Base-by-base conservation (phyloP, 2,797 vertebrate genomes). In the Delichon dasypus region DNA sequence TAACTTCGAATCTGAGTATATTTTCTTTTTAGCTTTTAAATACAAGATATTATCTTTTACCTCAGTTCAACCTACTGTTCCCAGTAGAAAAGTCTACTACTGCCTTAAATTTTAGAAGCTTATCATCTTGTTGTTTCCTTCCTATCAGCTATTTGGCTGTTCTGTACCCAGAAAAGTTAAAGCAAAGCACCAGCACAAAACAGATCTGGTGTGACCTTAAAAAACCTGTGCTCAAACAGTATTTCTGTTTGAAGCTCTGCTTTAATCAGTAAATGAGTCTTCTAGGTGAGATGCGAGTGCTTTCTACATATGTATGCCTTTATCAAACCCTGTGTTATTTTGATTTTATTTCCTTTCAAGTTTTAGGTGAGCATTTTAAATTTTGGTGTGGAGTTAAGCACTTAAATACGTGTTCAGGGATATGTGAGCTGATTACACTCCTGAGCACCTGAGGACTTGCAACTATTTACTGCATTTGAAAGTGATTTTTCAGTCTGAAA, bases 1-100 rank as follows among this genome's bases (percentile, higher is more conserved):
- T 58, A 64, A 61, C 68, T 95, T 95, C 48, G 67, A 88, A 94
- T 88, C 55, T 84, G 66, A 40, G 29, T 55, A 7, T 67, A 64
- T 86, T 93, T 96, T 75, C 70, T 40, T 68, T 93, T 55, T 67
- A 75, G 26, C 67, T 95, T 90, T 87, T 80, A 38, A 94, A 70
- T 58, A 1, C 45, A 67, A 80, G 65, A 94, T 93, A 78, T 2
- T 67, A 94, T 95, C 78, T 86, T 89, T 93, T 71, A 68, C 60
- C 21, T 82, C 55, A 27, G 12, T 61, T 92, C 58, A 91, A 75
- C 42, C 34, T 64, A 53, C 29, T 50, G 51, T 81, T 95, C 62
- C 70, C 30, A 51, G 53, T 10, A 78, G 89, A 93, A 95, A 89
- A 55, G 5, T 85, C 70, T 45, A n/a, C 27, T 80, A 50, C n/a